A percentile compares a stretch with the other conserved stretches of the same genome.
phyloP scores from a whole-genome alignment of 2,888 invertebrate species.

The Dermolepida albohirtum region DNA sequence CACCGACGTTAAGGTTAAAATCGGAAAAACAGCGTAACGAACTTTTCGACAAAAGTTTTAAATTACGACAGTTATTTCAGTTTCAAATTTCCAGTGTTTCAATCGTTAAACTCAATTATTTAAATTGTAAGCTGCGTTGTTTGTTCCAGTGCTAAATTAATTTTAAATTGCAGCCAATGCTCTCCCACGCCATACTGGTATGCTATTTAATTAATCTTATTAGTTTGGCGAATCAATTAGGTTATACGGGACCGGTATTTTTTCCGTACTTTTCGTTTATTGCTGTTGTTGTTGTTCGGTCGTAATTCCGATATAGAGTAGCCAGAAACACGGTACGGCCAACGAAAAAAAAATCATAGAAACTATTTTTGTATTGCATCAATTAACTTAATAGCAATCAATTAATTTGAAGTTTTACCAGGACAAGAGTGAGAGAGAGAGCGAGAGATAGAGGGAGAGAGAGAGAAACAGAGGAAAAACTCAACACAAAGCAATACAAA shows the following conservation, averaged over 20 bases:
- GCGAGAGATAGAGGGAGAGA: not conserved
- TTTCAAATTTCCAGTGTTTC: constrained; percentile 33
- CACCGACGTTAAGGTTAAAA: constrained; percentile 18
- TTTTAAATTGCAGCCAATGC: constrained; percentile 35
- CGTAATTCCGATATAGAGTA: constrained; percentile 5
- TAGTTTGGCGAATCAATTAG: constrained; percentile 33
- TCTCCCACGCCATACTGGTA: not conserved
- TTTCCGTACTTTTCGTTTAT: constrained; percentile 4
- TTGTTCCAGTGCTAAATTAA: constrained; percentile 33
- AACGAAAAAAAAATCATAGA: constrained; percentile 4
- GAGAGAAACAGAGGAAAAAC: constrained; percentile 9
- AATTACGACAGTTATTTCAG: constrained; percentile 39
- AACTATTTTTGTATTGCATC: constrained; percentile 45
- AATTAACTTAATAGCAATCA: constrained; percentile 50
- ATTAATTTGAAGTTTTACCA: constrained; percentile 45
- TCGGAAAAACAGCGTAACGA: constrained; percentile 7
- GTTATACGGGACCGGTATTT: constrained; percentile 12
- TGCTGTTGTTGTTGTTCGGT: not conserved
- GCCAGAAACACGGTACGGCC: not conserved
- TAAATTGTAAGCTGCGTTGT: constrained; percentile 38
- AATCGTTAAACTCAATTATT: constrained; percentile 34
- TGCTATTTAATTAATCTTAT: constrained; percentile 36
- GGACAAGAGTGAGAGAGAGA: too few species aligned
- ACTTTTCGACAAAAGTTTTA: constrained; percentile 35
- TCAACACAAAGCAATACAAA: constrained; percentile 45